Percentiles rank a stretch among this genome's conserved stretches.
phyloP scores from a whole-genome alignment of 2,888 invertebrate genomes.

The Agrochola lychnidis region DNA sequence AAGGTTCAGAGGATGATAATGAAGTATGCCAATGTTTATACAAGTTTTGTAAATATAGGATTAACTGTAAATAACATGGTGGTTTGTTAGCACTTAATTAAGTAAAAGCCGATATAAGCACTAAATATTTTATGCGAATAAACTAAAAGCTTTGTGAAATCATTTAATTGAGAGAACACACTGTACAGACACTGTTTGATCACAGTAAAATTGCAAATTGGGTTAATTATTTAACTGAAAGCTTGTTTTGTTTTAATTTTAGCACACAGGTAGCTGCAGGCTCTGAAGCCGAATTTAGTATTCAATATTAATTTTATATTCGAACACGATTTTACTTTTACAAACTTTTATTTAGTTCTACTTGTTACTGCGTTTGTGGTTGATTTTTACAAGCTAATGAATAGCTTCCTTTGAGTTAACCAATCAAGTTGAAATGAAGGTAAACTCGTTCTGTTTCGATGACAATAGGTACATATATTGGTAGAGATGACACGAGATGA shows the following conservation, averaged over 20 bases:
- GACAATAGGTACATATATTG: neutral
- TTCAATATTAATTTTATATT: slow-evolving; percentile 10
- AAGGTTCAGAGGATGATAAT: neutral
- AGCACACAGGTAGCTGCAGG: neutral
- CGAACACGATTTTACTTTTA: neutral
- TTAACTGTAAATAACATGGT: neutral
- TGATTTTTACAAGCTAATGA: neutral
- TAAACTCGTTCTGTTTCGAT: neutral
- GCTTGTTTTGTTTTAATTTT: neutral
- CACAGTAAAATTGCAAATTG: neutral
- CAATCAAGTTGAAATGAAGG: neutral
- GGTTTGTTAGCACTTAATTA: neutral
- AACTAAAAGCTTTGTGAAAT: neutral
- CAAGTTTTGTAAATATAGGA: neutral
- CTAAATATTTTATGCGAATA: neutral
- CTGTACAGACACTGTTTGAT: neutral
- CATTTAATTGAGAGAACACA: neutral
- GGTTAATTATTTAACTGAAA: neutral
- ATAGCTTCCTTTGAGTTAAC: neutral
- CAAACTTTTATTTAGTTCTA: neutral
- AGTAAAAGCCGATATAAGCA: neutral
- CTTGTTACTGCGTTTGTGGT: neutral
- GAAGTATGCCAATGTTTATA: neutral
- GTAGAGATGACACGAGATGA: neutral
- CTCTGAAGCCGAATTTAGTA: neutral